A percentile compares a stretch with the other conserved stretches of the same genome.
phyloP scores from a whole-genome alignment of 2,888 invertebrate species.

The Drosophila kanekoi region DNA sequence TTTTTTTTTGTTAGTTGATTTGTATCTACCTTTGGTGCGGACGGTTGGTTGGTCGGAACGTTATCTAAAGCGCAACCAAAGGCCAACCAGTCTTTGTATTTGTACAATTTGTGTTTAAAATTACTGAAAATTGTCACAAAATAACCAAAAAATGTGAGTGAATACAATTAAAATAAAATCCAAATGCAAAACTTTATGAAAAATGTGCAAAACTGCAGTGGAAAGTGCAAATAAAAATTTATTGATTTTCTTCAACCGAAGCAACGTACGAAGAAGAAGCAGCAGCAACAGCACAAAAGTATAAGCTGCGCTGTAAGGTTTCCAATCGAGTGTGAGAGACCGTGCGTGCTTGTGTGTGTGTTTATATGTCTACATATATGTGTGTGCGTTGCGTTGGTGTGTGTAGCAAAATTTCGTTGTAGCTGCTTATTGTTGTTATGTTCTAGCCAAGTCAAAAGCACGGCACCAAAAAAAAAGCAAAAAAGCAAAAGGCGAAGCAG shows the following conservation, averaged over 20 bases:
- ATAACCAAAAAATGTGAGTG: conserved; percentile 62
- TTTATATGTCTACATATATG: conserved; percentile 18
- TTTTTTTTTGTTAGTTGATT: conserved; percentile 73
- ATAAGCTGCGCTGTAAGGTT: conserved; percentile 78
- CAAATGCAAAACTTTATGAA: conserved; percentile 29
- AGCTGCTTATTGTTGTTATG: conserved; percentile 68
- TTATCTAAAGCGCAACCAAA: conserved; percentile 62
- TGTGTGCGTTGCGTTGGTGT: conserved; percentile 20
- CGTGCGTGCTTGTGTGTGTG: conserved; percentile 24
- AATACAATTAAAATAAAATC: conserved; percentile 13
- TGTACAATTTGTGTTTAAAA: conserved; percentile 47
- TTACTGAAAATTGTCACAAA: conserved; percentile 43
- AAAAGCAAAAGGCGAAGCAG: conserved; percentile 49
- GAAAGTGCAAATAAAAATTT: conserved; percentile 68
- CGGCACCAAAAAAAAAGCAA: conserved; percentile 46
- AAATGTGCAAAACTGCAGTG: conserved; percentile 48
- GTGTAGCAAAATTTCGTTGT: conserved; percentile 66
- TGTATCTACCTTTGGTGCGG: conserved; percentile 83
- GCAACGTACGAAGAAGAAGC: conserved; percentile 56
- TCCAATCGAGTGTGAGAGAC: conserved; percentile 50
- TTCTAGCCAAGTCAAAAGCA: conserved; percentile 77
- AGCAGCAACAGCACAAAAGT: conserved; percentile 69
- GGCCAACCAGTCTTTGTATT: conserved; percentile 70
- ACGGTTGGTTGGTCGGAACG: conserved; percentile 74
- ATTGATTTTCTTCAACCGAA: conserved; percentile 70